These are phyloP conservation scores for Leptopterna dolabrata DNA, from an alignment of 2,888 invertebrate species.

Conservation along the genomic window DNA sequence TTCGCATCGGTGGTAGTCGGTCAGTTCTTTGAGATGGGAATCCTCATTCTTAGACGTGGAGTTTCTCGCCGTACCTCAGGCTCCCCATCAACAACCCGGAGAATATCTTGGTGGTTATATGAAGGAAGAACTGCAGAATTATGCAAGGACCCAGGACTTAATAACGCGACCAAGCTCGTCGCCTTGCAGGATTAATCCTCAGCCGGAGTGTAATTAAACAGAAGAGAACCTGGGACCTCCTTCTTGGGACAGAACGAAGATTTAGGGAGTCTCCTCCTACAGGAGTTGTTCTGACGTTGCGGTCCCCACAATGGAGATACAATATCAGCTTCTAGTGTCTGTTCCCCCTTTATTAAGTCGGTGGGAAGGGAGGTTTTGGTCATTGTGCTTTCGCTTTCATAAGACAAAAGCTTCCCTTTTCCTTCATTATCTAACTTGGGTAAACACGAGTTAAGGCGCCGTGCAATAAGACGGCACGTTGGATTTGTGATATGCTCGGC, in stretches of 20 bases:
- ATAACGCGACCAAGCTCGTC: neutral
- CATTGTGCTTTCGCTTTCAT: conserved; percentile 48
- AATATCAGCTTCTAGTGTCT: conserved; percentile 29
- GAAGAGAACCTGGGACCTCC: conserved; percentile 20
- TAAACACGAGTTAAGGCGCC: neutral
- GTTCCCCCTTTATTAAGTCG: conserved; percentile 29
- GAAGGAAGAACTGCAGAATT: neutral
- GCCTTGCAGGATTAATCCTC: conserved; percentile 9
- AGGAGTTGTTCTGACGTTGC: conserved; percentile 17
- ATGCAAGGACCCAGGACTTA: neutral
- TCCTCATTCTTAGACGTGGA: too few species aligned
- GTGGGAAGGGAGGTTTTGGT: conserved; percentile 46
- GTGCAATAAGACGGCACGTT: conserved; percentile 5
- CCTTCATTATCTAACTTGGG: conserved; percentile 53
- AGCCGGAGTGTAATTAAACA: conserved; percentile 10
- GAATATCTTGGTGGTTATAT: neutral
- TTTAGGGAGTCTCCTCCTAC: conserved; percentile 20
- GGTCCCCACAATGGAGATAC: conserved; percentile 21
- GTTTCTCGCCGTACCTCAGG: too few species aligned
- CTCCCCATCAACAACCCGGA: neutral
- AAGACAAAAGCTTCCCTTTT: conserved; percentile 51
- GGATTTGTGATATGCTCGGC: neutral
- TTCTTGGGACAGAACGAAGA: neutral
- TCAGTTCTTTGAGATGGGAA: too few species aligned
- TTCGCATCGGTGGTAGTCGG: too few species aligned